A percentile compares a stretch with the other conserved stretches of the same genome.
phyloP scores from a whole-genome alignment of 2,113 vertebrate species.

The Phalacrocorax aristotelis region DNA sequence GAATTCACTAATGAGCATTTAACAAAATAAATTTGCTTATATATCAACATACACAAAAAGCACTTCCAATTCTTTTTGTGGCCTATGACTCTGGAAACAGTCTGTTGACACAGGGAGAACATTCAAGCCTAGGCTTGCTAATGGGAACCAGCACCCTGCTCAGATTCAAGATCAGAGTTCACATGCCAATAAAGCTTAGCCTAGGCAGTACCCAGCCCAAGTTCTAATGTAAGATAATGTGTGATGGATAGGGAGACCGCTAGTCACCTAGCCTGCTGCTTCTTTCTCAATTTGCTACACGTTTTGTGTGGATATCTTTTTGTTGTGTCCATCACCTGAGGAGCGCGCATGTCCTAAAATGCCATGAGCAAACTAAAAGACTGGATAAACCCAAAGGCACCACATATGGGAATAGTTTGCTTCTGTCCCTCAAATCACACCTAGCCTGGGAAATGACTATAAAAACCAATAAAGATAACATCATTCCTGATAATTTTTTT shows the following conservation, averaged over 20 bases:
- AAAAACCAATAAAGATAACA: neutral
- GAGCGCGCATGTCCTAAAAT: neutral
- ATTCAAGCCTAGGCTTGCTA: neutral
- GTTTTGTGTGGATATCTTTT: neutral
- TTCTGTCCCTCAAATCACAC: neutral
- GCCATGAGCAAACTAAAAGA: neutral
- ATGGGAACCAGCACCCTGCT: neutral
- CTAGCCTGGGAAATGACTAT: neutral
- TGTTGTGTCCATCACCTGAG: fast-evolving
- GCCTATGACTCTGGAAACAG: neutral
- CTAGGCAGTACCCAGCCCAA: neutral
- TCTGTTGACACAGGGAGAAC: neutral
- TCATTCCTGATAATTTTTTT: neutral
- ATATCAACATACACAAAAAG: neutral
- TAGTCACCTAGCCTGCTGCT: too few relatives aligned
- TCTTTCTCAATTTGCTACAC: neutral
- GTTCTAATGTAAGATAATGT: fast-evolving
- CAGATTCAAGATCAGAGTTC: neutral
- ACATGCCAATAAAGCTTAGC: neutral
- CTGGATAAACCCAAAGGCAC: neutral
- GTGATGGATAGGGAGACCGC: neutral
- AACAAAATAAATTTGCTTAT: neutral
- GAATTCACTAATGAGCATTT: neutral
- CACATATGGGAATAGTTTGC: neutral
- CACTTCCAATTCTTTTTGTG: neutral